A percentile compares a stretch with the other conserved stretches of the same genome.
These are phyloP conservation scores for Drosophila kuntzei DNA, from an alignment of 2,888 invertebrate genomes.

Conservation along the genomic window DNA sequence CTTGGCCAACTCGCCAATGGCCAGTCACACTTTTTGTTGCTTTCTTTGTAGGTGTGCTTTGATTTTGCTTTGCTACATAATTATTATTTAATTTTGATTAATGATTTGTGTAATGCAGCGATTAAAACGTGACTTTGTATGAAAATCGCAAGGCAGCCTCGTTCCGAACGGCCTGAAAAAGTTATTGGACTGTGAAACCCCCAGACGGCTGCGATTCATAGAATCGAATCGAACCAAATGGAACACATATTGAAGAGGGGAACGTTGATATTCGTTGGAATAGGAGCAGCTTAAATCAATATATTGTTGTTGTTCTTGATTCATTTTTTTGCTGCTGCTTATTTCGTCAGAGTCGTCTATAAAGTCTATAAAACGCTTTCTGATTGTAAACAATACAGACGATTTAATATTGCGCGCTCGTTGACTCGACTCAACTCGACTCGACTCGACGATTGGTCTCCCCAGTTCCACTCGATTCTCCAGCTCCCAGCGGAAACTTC, in stretches of 20 bases:
- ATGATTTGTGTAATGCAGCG: slow-evolving; percentile 73
- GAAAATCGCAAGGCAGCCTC: slow-evolving; percentile 47
- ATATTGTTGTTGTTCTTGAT: slow-evolving; percentile 37
- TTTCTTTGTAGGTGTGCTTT: slow-evolving; percentile 42
- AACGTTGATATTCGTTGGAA: slow-evolving; percentile 46
- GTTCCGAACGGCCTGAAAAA: slow-evolving; percentile 30
- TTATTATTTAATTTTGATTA: slow-evolving; percentile 82
- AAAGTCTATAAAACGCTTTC: slow-evolving; percentile 79
- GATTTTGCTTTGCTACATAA: slow-evolving; percentile 64
- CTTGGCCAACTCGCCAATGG: slow-evolving; percentile 33
- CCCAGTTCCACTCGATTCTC: slow-evolving; percentile 46
- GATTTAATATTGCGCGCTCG: slow-evolving; percentile 79
- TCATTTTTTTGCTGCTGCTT: slow-evolving; percentile 22
- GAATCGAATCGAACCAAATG: slow-evolving; percentile 20
- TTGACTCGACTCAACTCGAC: slow-evolving; percentile 48
- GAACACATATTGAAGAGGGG: slow-evolving; percentile 1
- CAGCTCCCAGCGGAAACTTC: slow-evolving; percentile 61
- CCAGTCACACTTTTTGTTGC: slow-evolving; percentile 42
- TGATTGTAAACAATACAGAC: slow-evolving; percentile 80
- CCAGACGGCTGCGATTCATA: slow-evolving; percentile 45
- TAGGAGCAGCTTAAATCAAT: slow-evolving; percentile 64
- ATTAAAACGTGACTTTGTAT: slow-evolving; percentile 78
- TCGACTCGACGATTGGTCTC: slow-evolving; percentile 46
- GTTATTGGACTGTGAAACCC: slow-evolving; percentile 54
- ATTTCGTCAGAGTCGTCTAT: slow-evolving; percentile 52